Evolutionary conservation across 2,113 vertebrate species (phyloP).

Genomic region (Chaetura pelagica): DNA sequence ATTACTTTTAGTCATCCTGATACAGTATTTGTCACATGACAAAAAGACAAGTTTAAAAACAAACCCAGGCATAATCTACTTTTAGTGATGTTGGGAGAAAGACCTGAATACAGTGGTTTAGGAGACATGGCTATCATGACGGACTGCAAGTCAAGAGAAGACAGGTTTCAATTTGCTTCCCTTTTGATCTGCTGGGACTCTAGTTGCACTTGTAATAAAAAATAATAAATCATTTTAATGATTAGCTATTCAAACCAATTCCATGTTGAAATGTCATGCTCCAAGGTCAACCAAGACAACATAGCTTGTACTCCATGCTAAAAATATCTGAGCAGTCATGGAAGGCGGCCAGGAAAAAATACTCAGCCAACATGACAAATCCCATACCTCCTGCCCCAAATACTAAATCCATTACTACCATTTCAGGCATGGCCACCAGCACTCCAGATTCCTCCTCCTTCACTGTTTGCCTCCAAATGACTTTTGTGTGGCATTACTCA

Average conservation of each 20-base stretch:
- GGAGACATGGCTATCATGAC: not conserved
- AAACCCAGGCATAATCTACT: not conserved
- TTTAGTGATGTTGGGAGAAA: not conserved
- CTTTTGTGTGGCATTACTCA: not conserved
- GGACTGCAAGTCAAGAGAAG: not conserved
- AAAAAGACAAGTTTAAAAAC: conserved; percentile 6
- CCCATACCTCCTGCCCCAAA: conserved; percentile 63
- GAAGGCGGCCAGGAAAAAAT: conserved; percentile 64
- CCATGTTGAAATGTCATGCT: conserved; percentile 62
- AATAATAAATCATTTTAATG: conserved; percentile 51
- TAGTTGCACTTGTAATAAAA: conserved; percentile 35
- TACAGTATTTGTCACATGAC: conserved; percentile 20
- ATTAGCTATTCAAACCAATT: conserved; percentile 64
- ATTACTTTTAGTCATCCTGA: conserved; percentile 28
- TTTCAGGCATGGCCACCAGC: conserved; percentile 36
- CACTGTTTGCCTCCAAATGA: not conserved
- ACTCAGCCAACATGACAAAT: conserved; percentile 59
- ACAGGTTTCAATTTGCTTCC: conserved; percentile 1
- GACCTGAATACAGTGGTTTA: not conserved
- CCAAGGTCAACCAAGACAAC: conserved; percentile 62
- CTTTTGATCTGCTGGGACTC: conserved; percentile 20
- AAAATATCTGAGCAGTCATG: conserved; percentile 60
- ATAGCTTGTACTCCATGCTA: conserved; percentile 45
- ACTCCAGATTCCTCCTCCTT: not conserved
- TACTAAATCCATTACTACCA: conserved; percentile 51